Evolutionary conservation across 2,797 vertebrate species (phyloP).

Genomic region (Neosilurus mollespiculum): DNA sequence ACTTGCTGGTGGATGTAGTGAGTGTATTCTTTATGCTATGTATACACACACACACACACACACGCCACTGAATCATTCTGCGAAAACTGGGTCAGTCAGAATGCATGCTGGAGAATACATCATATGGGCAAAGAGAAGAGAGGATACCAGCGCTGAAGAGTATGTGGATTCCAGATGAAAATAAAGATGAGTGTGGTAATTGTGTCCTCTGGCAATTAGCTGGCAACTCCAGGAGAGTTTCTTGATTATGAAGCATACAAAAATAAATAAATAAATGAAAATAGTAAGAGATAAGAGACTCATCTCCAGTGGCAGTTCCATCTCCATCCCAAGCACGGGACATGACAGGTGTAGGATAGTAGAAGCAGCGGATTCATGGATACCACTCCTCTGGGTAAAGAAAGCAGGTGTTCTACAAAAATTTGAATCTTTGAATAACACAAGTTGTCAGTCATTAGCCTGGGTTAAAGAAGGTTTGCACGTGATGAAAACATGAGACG

Average conservation of each 20-base stretch:
- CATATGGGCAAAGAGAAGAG: slow-evolving; percentile 60
- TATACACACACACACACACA: too few relatives aligned
- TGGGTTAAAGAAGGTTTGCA: slow-evolving; percentile 68
- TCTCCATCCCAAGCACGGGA: slow-evolving; percentile 67
- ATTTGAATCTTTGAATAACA: slow-evolving; percentile 68
- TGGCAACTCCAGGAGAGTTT: slow-evolving; percentile 67
- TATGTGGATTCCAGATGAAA: slow-evolving; percentile 47
- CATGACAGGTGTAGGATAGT: slow-evolving; percentile 69
- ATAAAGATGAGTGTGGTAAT: slow-evolving; percentile 57
- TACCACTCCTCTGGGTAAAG: slow-evolving; percentile 63
- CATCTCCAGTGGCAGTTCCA: slow-evolving; percentile 65
- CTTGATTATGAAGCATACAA: slow-evolving; percentile 72
- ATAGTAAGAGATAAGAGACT: slow-evolving; percentile 72
- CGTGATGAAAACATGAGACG: slow-evolving; percentile 64
- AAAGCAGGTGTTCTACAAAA: slow-evolving; percentile 63
- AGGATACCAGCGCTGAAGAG: slow-evolving; percentile 58
- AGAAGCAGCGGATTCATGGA: slow-evolving; percentile 55
- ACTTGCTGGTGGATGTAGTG: background rate
- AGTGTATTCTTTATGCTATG: background rate
- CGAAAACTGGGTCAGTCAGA: slow-evolving; percentile 69
- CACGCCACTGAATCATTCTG: slow-evolving; percentile 28
- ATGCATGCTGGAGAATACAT: slow-evolving; percentile 51
- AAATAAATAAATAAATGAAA: slow-evolving; percentile 58
- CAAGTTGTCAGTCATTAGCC: slow-evolving; percentile 72
- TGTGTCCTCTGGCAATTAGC: slow-evolving; percentile 79